Conservation (phyloP, 2,797 vertebrate species). For the Astyanax mexicanus region DNA sequence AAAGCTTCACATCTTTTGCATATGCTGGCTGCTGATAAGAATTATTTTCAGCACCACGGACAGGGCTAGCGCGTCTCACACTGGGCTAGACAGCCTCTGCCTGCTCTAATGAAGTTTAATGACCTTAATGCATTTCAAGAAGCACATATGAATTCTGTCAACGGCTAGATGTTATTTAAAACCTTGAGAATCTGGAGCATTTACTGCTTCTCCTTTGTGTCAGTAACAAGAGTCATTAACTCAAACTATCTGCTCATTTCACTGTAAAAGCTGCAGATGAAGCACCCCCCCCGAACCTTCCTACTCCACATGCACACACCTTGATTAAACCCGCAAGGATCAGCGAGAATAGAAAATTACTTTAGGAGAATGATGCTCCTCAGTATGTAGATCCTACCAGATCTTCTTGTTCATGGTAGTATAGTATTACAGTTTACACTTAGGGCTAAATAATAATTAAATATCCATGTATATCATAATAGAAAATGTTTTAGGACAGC, state of each 20-base stretch:
- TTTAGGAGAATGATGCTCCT: not conserved
- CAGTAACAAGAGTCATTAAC: conserved; percentile 42
- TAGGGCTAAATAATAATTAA: too few relatives aligned
- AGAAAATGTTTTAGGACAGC: too few relatives aligned
- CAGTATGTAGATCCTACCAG: too few relatives aligned
- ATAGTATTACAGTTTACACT: too few relatives aligned
- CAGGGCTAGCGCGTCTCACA: conserved; percentile 15
- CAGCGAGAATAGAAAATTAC: not conserved
- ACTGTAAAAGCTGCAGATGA: conserved; percentile 20
- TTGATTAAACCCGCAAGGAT: too few relatives aligned
- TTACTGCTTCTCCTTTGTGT: conserved; percentile 29
- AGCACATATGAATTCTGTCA: conserved; percentile 30
- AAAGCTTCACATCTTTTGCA: not conserved
- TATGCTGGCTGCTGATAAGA: conserved; percentile 5
- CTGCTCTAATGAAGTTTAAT: conserved; percentile 44
- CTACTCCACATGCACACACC: too few relatives aligned
- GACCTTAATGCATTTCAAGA: conserved; percentile 34
- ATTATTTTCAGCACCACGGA: conserved; percentile 35
- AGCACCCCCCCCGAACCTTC: not conserved
- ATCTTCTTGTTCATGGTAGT: too few relatives aligned
- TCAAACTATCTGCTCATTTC: conserved; percentile 28
- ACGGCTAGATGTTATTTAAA: conserved; percentile 28
- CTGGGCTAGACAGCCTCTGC: not conserved
- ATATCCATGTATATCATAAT: too few relatives aligned
- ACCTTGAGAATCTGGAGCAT: not conserved